Evolutionary conservation across 2,797 vertebrate genomes (phyloP).

Genomic region (Lophius americanus): DNA sequence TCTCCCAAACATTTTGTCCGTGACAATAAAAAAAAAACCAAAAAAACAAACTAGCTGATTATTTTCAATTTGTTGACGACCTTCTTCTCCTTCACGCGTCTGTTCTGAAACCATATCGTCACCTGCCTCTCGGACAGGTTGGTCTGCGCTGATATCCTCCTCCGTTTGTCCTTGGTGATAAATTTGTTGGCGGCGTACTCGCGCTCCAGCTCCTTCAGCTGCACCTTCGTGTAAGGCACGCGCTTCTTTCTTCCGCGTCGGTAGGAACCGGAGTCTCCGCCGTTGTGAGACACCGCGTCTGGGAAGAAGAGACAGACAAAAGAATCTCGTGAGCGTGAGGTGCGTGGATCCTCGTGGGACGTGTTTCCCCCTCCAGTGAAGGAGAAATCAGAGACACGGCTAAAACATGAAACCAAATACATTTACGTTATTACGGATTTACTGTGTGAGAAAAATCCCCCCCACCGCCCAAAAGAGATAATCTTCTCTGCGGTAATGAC

Average conservation of each 20-base stretch:
- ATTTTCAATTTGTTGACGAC: conserved; percentile 97
- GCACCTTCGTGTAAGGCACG: conserved; percentile 98
- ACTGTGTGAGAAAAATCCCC: not conserved
- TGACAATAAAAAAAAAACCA: conserved; percentile 25
- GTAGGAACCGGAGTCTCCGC: conserved; percentile 90
- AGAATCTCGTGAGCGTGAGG: conserved; percentile 32
- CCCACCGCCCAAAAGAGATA: not conserved
- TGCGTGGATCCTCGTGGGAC: not conserved
- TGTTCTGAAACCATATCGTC: conserved; percentile 99
- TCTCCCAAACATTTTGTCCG: conserved; percentile 57
- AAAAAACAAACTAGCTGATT: conserved; percentile 87
- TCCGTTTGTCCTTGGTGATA: conserved; percentile 99
- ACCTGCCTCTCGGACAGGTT: conserved; percentile 98
- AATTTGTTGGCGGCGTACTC: conserved; percentile 99
- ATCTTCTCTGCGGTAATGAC: not conserved
- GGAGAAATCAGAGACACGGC: not conserved
- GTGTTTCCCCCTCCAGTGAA: not conserved
- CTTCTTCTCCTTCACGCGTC: conserved; percentile 99
- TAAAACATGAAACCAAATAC: not conserved
- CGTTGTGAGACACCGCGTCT: conserved; percentile 76
- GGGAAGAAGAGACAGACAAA: conserved; percentile 12
- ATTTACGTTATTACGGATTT: not conserved
- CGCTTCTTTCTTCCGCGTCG: conserved; percentile 96
- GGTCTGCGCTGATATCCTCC: conserved; percentile 95
- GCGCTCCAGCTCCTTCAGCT: conserved; percentile 98